Base-by-base conservation (phyloP, 2,888 invertebrate species). In the Azorinus chamasolen region DNA sequence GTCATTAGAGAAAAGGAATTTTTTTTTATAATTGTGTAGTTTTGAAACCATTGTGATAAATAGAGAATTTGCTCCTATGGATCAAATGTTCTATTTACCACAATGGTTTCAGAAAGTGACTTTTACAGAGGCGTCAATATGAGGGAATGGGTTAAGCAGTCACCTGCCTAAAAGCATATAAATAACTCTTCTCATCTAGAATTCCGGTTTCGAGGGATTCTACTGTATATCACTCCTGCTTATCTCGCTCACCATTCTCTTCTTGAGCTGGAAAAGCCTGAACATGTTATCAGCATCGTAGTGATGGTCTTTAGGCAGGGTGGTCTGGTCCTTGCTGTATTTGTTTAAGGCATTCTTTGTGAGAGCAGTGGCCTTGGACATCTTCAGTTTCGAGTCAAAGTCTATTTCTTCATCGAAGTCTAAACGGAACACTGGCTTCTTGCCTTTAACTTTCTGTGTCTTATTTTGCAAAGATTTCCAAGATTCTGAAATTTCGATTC, bases 271-370 rank as follows among this genome's bases (percentile, higher is more conserved):
- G 78, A 91, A 91, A 14, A 91, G 79, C 25, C 85, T 74, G 71
- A 90, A 87, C 16, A 92, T 78, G 41, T 88, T 86, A 45, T 91
- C 90, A 1, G 86, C 87, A 55, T 91, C 89, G 69, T 90, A 92
- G 65, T 92, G 91, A 53, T 91, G 83, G 75, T 92, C 91, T 71
- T 90, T 87, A 0, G 92, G 92, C 18, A 92, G 80, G 0, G 90
- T 90, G 25, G 89, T 90, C 71, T 84, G 82, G 16, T 87, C 83
- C 71, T 88, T 89, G 57, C 87, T 89, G 84, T 91, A 90, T 73
- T 90, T 89, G 27, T 84, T 89, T 27, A 92, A 78, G 14, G 92
- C 91, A 1, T 83, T 83, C 59, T 89, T 88, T 5, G 91, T 90
- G 8, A 92, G 68, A 8, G 86, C 79, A 14, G 89, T 91, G 8